These are phyloP conservation scores for Sarotherodon lohbergeri DNA, from an alignment of 2,113 vertebrate genomes.

Conservation along the genomic window DNA sequence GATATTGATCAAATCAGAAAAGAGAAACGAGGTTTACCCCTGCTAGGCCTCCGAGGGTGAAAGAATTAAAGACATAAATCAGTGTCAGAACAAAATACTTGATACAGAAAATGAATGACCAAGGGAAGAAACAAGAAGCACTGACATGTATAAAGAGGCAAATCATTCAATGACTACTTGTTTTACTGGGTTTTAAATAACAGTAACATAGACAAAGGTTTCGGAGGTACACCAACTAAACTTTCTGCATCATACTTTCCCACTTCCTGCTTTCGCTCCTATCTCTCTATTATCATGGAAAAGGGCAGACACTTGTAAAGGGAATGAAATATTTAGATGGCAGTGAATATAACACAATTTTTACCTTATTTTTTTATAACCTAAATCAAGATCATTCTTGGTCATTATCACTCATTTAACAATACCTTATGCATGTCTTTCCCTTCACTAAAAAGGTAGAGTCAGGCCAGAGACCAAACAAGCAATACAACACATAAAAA, in stretches of 20 bases:
- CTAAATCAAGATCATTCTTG: not conserved
- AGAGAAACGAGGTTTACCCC: not conserved
- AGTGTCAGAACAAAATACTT: not conserved
- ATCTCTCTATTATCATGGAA: not conserved
- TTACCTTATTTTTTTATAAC: not conserved
- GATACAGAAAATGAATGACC: not conserved
- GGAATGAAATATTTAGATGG: not conserved
- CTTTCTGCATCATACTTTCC: too few relatives aligned
- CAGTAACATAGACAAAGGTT: not conserved
- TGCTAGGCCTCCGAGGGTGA: not conserved
- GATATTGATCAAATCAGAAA: not conserved
- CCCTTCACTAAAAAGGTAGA: not conserved
- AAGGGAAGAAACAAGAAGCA: not conserved
- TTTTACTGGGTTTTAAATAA: not conserved
- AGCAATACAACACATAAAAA: not conserved
- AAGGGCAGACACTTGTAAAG: not conserved
- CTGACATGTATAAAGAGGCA: not conserved
- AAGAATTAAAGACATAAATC: not conserved
- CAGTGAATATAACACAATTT: not conserved
- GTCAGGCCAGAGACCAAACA: not conserved
- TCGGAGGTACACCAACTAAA: not conserved
- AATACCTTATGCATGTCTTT: not conserved
- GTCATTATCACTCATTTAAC: not conserved
- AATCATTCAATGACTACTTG: not conserved
- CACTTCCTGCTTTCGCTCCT: not conserved